Conservation (phyloP, 2,113 vertebrate species). For the Scomber japonicus region DNA sequence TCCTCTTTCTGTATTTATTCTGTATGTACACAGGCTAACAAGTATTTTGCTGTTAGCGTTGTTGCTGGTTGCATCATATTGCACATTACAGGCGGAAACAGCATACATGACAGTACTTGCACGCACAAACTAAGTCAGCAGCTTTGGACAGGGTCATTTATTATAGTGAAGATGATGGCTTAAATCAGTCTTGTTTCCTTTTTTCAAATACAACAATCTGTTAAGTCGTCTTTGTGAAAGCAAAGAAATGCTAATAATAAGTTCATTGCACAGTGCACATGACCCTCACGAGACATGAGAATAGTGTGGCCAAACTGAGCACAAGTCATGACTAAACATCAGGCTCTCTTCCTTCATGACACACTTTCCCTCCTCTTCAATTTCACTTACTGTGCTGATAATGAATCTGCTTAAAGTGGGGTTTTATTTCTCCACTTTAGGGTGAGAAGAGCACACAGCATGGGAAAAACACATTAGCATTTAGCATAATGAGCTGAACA, state of each 20-base stretch:
- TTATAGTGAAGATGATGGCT: background rate
- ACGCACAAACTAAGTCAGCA: background rate
- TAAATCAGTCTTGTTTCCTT: background rate
- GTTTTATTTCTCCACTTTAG: constrained; percentile 10
- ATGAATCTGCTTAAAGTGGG: background rate
- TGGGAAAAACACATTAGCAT: constrained; percentile 10
- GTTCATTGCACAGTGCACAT: constrained; percentile 27
- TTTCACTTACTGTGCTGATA: background rate
- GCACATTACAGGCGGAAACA: constrained; percentile 19
- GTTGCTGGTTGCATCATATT: constrained; percentile 10
- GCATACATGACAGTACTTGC: constrained; percentile 4
- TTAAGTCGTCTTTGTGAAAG: background rate
- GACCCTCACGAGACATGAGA: constrained; percentile 28
- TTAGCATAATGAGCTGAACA: background rate
- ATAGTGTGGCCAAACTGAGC: background rate
- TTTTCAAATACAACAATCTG: background rate
- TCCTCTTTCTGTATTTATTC: background rate
- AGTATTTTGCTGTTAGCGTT: background rate
- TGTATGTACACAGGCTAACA: background rate
- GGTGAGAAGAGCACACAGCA: background rate
- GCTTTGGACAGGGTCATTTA: background rate
- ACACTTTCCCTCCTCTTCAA: background rate
- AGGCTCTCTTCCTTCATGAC: background rate
- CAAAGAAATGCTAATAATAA: background rate
- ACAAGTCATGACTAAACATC: constrained; percentile 1